Percentiles rank a stretch among this genome's conserved stretches.
Conservation (phyloP, 2,888 invertebrate genomes). For the Apodemia hepburni region DNA sequence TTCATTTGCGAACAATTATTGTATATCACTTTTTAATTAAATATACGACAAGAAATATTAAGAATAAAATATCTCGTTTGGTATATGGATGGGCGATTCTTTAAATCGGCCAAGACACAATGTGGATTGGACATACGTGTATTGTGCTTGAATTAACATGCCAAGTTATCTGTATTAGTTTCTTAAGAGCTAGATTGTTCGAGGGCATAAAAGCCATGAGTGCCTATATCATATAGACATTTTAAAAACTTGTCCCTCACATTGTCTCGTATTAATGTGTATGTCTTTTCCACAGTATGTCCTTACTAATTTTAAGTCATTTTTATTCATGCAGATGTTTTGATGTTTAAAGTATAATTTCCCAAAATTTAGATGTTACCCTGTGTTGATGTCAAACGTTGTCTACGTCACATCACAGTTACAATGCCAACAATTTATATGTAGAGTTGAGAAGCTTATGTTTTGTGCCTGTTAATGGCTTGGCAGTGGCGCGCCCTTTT, state of each 20-base stretch:
- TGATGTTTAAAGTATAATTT: conserved; percentile 10
- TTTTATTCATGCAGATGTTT: conserved; percentile 12
- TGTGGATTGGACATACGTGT: conserved; percentile 44
- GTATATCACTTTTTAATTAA: conserved; percentile 41
- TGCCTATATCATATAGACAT: conserved; percentile 41
- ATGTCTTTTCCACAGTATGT: conserved; percentile 42
- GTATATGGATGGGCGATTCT: conserved; percentile 24
- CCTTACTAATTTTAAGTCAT: conserved; percentile 32
- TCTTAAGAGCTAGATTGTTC: conserved; percentile 24
- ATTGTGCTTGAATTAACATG: conserved; percentile 19
- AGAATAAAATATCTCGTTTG: conserved; percentile 16
- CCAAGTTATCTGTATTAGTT: background rate
- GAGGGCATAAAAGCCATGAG: conserved; percentile 39
- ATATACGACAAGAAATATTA: conserved; percentile 26
- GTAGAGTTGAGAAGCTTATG: conserved; percentile 44
- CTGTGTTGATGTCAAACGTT: conserved; percentile 18
- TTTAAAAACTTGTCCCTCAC: conserved; percentile 33
- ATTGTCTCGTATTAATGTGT: conserved; percentile 34
- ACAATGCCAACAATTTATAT: conserved; percentile 45
- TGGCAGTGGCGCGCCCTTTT: background rate
- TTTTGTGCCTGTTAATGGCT: conserved; percentile 1
- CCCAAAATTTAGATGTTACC: conserved; percentile 8
- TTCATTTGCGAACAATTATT: conserved; percentile 24
- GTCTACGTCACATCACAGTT: conserved; percentile 69
- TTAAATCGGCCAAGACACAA: conserved; percentile 28